A percentile compares a stretch with the other conserved stretches of the same genome.
phyloP scores from a whole-genome alignment of 2,888 invertebrate species.

The Mesorhabditis sp. region DNA sequence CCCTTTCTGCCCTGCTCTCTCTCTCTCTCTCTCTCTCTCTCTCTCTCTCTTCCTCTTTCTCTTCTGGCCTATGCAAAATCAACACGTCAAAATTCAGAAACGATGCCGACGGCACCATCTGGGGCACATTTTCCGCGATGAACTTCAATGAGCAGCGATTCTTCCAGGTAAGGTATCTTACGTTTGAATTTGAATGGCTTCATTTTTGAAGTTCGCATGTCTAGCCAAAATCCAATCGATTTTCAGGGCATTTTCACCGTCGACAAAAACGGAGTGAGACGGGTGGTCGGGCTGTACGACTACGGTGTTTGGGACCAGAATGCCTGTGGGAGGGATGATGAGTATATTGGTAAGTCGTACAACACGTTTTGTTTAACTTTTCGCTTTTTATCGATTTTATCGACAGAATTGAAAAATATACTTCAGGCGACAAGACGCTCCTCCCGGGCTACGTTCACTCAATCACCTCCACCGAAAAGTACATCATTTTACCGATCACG shows the following conservation, averaged over 20 bases:
- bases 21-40: too few species aligned
- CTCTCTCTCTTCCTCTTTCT: too few species aligned
- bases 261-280: slow-evolving; percentile 46
- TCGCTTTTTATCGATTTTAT: not conserved
- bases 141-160: slow-evolving; percentile 56
- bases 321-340: slow-evolving; percentile 53
- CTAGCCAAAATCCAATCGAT: not conserved
- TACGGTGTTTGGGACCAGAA: slow-evolving; percentile 54
- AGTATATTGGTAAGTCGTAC: slow-evolving; percentile 48
- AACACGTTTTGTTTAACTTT: too few species aligned
- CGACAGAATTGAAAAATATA: not conserved
- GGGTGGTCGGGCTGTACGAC: slow-evolving; percentile 55
- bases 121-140: slow-evolving; percentile 57
- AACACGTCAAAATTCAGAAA: slow-evolving; percentile 17
- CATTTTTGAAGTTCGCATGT: not conserved
- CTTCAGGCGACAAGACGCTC: slow-evolving; percentile 53
- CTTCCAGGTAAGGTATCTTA: slow-evolving; percentile 42
- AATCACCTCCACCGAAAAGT: slow-evolving; percentile 55
- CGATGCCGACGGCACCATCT: slow-evolving; percentile 50
- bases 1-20: too few species aligned
- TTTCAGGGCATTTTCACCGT: slow-evolving; percentile 56
- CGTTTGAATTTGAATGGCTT: not conserved
- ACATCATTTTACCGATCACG: slow-evolving; percentile 54
- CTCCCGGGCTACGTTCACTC: slow-evolving; percentile 57
- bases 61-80: not conserved